Percentiles rank a stretch among this genome's conserved stretches.
Evolutionary conservation across 2,888 invertebrate species (phyloP).

Genomic region (Drosophila birchii): DNA sequence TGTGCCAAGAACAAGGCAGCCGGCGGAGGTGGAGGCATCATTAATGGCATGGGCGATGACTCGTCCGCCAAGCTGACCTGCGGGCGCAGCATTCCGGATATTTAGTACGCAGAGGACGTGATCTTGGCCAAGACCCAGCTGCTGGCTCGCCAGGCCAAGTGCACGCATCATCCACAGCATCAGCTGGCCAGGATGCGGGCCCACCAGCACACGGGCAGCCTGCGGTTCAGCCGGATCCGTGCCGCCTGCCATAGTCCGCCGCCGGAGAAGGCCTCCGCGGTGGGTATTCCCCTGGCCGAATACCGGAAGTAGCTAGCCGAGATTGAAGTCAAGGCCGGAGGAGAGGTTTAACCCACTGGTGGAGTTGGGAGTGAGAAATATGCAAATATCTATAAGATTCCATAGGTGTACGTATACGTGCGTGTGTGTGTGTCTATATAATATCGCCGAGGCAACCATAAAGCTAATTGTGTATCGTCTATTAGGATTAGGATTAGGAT

Average conservation of each 20-base stretch:
- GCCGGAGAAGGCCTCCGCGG: conserved; percentile 37
- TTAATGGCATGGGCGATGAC: conserved; percentile 6
- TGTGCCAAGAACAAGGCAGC: conserved; percentile 84
- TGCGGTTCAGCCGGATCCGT: conserved; percentile 59
- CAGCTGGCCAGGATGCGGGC: conserved; percentile 50
- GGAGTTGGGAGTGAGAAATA: conserved; percentile 28
- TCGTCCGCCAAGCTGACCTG: conserved; percentile 41
- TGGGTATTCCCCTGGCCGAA: conserved; percentile 71
- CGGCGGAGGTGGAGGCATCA: conserved; percentile 21
- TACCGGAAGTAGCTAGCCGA: conserved; percentile 71
- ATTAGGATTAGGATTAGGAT: conserved; percentile 16
- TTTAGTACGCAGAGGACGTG: conserved; percentile 85
- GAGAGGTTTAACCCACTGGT: background rate
- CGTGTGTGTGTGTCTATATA: conserved; percentile 37
- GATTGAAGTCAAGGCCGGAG: background rate
- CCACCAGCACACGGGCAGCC: conserved; percentile 55
- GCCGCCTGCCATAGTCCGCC: conserved; percentile 81
- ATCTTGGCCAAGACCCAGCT: conserved; percentile 82
- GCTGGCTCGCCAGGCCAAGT: conserved; percentile 68
- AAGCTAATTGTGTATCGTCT: conserved; percentile 22
- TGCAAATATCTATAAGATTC: conserved; percentile 34
- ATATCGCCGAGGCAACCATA: conserved; percentile 25
- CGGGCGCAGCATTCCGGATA: conserved; percentile 82
- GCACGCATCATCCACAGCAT: conserved; percentile 67
- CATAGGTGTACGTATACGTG: conserved; percentile 29